Conservation (phyloP, 2,797 vertebrate genomes). For the Clarias laeviceps region DNA sequence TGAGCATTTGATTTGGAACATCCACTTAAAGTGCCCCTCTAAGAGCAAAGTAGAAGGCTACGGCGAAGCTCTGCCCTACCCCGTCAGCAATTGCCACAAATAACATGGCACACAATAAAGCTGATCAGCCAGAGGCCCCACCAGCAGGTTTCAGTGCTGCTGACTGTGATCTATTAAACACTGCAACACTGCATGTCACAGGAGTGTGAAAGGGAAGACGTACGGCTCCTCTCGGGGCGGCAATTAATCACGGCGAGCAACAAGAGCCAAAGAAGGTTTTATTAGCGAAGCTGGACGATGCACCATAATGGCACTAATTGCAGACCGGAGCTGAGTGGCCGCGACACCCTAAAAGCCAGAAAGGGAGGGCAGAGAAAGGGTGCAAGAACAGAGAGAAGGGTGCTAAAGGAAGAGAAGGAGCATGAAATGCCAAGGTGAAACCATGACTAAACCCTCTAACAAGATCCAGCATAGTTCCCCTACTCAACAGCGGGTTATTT, state of each 20-base stretch:
- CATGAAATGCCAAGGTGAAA: constrained; percentile 38
- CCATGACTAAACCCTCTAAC: constrained; percentile 38
- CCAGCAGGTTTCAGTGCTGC: constrained; percentile 76
- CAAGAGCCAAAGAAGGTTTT: constrained; percentile 71
- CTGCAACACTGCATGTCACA: constrained; percentile 75
- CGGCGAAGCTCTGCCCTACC: constrained; percentile 71
- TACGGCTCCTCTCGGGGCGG: constrained; percentile 72
- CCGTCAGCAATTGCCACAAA: constrained; percentile 78
- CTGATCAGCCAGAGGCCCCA: constrained; percentile 71
- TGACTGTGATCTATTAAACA: constrained; percentile 81
- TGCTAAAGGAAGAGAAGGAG: constrained; percentile 27
- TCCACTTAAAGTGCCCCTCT: constrained; percentile 20
- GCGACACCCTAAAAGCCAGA: constrained; percentile 43
- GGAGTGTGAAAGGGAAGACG: constrained; percentile 74
- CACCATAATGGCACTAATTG: constrained; percentile 79
- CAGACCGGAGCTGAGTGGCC: constrained; percentile 71
- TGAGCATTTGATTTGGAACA: constrained; percentile 3
- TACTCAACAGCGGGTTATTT: constrained; percentile 12
- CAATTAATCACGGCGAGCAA: constrained; percentile 78
- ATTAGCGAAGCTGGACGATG: constrained; percentile 75
- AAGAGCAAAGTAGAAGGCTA: constrained; percentile 59
- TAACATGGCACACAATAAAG: constrained; percentile 75
- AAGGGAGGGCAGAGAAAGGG: constrained; percentile 69
- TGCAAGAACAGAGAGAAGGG: constrained; percentile 21
- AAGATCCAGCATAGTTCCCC: constrained; percentile 40